These are phyloP conservation scores for Periophthalmodon schlosseri DNA, from an alignment of 2,113 vertebrate genomes.

Conservation along the genomic window DNA sequence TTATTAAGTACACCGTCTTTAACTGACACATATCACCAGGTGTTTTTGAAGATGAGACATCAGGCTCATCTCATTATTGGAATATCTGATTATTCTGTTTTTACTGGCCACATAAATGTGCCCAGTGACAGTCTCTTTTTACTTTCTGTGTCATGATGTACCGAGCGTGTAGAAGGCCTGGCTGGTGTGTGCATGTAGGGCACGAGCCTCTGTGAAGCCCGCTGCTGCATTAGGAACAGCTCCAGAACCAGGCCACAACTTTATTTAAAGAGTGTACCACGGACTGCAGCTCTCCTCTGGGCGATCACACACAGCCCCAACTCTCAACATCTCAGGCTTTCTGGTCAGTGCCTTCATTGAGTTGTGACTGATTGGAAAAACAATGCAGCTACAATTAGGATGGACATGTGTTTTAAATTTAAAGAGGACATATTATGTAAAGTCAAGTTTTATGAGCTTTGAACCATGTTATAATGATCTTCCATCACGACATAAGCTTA, in stretches of 20 bases:
- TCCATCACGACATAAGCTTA: no score
- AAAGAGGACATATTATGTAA: no score
- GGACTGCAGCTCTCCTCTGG: conserved; percentile 66
- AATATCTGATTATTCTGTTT: no score
- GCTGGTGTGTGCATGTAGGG: conserved; percentile 59
- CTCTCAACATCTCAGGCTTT: conserved; percentile 65
- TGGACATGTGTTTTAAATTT: background rate
- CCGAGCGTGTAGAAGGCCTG: conserved; percentile 8
- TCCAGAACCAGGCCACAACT: conserved; percentile 76
- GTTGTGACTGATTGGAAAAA: conserved; percentile 10
- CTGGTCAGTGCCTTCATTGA: conserved; percentile 31
- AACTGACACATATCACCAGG: no score
- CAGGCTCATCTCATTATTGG: no score
- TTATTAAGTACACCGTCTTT: no score
- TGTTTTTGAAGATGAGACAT: no score
- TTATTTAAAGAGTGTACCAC: conserved; percentile 80
- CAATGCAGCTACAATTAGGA: background rate
- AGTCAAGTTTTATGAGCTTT: no score
- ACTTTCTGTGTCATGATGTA: conserved; percentile 23
- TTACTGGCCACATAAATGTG: no score
- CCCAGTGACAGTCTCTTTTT: background rate
- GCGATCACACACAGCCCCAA: conserved; percentile 61
- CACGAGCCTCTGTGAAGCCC: conserved; percentile 53
- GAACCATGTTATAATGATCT: no score
- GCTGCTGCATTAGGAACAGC: conserved; percentile 41